phyloP scores from a whole-genome alignment of 1,140 invertebrate genomes.

The Drosophila grimshawi region DNA sequence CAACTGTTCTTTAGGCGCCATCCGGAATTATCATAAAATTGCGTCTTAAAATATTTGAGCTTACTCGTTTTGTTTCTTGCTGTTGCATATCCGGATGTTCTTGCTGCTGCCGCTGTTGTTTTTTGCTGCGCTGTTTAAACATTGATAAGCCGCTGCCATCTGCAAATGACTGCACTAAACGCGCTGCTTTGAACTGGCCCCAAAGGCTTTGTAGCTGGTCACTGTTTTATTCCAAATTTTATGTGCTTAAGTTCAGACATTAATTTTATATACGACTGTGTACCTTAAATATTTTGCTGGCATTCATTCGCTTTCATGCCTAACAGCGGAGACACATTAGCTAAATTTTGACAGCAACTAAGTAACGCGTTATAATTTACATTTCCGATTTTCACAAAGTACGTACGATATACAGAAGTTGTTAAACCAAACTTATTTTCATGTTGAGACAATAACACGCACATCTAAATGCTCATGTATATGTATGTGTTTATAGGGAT shows the following conservation, averaged over 20 bases:
- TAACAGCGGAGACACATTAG: no score
- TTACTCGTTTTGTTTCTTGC: slow-evolving; percentile 30
- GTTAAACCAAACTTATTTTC: no score
- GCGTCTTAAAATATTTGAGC: slow-evolving; percentile 48
- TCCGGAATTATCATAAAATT: slow-evolving; percentile 54
- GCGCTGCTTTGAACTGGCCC: background rate
- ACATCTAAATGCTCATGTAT: no score
- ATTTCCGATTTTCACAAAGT: no score
- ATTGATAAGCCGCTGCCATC: slow-evolving; percentile 61
- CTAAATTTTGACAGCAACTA: no score
- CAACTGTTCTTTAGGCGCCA: background rate
- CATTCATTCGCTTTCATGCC: background rate
- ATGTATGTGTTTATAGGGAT: background rate
- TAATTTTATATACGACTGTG: slow-evolving; percentile 58
- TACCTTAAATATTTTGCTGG: slow-evolving; percentile 52
- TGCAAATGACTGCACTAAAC: slow-evolving; percentile 20
- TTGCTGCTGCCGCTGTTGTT: slow-evolving; percentile 18
- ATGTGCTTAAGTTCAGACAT: slow-evolving; percentile 61
- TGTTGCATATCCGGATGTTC: slow-evolving; percentile 20
- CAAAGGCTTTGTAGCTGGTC: slow-evolving; percentile 31
- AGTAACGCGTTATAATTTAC: no score
- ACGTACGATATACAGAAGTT: no score
- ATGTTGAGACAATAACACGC: no score
- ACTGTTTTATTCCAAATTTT: slow-evolving; percentile 65
- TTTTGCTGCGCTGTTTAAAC: slow-evolving; percentile 69